A percentile compares a stretch with the other conserved stretches of the same genome.
Evolutionary conservation across 2,113 vertebrate species (phyloP).

Genomic region (Trichomycterus rosablanca): DNA sequence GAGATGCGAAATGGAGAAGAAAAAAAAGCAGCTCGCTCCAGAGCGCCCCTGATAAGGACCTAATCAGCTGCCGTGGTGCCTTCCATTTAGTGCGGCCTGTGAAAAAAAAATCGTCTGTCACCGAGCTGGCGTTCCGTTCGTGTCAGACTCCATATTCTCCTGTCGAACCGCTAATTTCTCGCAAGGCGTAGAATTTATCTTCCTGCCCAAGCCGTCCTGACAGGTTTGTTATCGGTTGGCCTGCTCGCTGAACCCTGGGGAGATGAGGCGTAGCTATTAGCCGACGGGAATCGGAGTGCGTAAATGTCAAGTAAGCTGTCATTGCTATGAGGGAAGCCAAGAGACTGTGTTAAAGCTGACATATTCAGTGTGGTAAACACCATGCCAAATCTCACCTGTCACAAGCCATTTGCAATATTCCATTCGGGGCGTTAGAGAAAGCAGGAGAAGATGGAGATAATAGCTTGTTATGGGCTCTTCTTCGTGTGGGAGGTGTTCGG

Average conservation of each 20-base stretch:
- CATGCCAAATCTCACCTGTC: conserved; percentile 39
- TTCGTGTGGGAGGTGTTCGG: conserved; percentile 6
- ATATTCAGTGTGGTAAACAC: conserved; percentile 42
- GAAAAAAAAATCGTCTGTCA: conserved; percentile 45
- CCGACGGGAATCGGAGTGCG: conserved; percentile 42
- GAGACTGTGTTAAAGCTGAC: conserved; percentile 40
- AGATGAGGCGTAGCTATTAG: conserved; percentile 47
- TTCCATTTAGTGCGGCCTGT: conserved; percentile 41
- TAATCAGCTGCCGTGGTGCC: conserved; percentile 43
- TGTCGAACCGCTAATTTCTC: conserved; percentile 42
- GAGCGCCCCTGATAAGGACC: conserved; percentile 45
- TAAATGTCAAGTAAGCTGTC: conserved; percentile 51
- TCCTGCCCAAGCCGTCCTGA: conserved; percentile 36
- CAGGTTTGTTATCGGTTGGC: conserved; percentile 51
- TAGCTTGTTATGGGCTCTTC: conserved; percentile 31
- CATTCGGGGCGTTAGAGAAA: conserved; percentile 29
- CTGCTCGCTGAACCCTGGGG: conserved; percentile 42
- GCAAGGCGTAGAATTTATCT: conserved; percentile 36
- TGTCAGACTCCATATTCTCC: conserved; percentile 45
- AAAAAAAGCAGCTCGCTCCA: conserved; percentile 39
- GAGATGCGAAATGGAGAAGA: conserved; percentile 32
- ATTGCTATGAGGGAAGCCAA: conserved; percentile 41
- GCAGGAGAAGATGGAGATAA: conserved; percentile 29
- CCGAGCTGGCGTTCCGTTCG: conserved; percentile 31
- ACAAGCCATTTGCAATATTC: conserved; percentile 37